Evolutionary conservation across 2,888 invertebrate species (phyloP).

Genomic region (Pristionchus japonicus): DNA sequence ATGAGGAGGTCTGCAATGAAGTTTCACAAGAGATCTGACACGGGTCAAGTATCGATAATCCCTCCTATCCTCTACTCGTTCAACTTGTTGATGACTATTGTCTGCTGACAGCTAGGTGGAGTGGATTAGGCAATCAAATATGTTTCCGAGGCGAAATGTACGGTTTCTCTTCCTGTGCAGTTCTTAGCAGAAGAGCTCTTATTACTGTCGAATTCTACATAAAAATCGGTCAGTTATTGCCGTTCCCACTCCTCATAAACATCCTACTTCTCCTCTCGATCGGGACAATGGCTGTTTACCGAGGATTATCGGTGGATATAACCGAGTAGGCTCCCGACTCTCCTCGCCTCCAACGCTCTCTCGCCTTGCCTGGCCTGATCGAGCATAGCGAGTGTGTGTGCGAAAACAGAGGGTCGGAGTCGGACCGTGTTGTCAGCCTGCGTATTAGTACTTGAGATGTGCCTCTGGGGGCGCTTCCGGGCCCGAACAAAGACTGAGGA

Average conservation of each 20-base stretch:
- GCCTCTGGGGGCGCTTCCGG: not conserved
- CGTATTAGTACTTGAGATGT: not conserved
- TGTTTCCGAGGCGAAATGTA: no score
- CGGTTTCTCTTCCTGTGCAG: no score
- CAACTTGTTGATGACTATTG: not conserved
- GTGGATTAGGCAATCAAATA: no score
- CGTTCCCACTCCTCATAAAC: not conserved
- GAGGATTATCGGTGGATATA: not conserved
- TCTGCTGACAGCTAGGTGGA: not conserved
- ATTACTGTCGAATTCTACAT: no score
- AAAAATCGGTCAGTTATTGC: not conserved
- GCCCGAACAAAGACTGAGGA: not conserved
- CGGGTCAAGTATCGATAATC: conserved; percentile 22
- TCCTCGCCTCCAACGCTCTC: not conserved
- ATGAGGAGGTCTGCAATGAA: not conserved
- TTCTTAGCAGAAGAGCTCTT: not conserved
- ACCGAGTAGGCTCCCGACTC: not conserved
- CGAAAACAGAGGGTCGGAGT: not conserved
- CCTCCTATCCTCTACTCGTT: not conserved
- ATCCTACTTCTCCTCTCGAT: not conserved
- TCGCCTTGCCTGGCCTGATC: not conserved
- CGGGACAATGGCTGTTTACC: not conserved
- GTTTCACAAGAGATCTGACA: not conserved
- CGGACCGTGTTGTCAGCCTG: not conserved
- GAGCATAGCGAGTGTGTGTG: no score